Base-by-base conservation (phyloP, 2,888 invertebrate species). In the Sialis lutaria region DNA sequence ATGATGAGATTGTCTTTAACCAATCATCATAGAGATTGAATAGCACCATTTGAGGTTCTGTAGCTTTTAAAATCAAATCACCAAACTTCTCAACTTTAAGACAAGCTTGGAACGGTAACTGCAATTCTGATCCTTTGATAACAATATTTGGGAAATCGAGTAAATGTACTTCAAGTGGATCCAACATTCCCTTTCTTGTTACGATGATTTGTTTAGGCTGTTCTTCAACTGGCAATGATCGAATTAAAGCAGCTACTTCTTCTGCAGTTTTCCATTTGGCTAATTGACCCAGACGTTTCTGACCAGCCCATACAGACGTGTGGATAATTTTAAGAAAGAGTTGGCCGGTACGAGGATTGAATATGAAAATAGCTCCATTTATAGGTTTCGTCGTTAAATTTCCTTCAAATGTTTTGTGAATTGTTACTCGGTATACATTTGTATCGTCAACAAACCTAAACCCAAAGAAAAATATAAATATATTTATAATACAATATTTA, bases 201-300 rank as follows among this genome's bases (percentile, higher is more conserved):
- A 98, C 98, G 62, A 98, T 99, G 64, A 98, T 98, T 69, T 99
- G 98, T 63, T 98, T 96, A 0, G 98, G 98, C 64, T 99, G 98
- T 68, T 99, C 98, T 68, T 98, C 98, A 5, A 99, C 97, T 0
- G 98, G 98, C 53, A 99, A 69, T 0, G 98, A 99, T 40, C 98
- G 81, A 77, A 98, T 98, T 57, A 98, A 69, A 33, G 98, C 98
- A 1, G 98, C 98, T 10, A 99, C 98, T 83, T 99, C 98, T 72
- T 98, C 98, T 45, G 98, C 98, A 0, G 98, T 99, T 69, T 99
- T 98, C 98, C 98, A 98, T 68, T 98, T 99, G 7, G 98, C 98
- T 67, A 98, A 73, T 74, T 93, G 96, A 59, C 96, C 96, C 6
- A 98, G 75, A 87, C 97, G 97, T 67, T 98, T 98, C 69, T 98